These are phyloP conservation scores for Meleagris gallopavo DNA, from an alignment of 2,113 vertebrate species.

Conservation along the genomic window DNA sequence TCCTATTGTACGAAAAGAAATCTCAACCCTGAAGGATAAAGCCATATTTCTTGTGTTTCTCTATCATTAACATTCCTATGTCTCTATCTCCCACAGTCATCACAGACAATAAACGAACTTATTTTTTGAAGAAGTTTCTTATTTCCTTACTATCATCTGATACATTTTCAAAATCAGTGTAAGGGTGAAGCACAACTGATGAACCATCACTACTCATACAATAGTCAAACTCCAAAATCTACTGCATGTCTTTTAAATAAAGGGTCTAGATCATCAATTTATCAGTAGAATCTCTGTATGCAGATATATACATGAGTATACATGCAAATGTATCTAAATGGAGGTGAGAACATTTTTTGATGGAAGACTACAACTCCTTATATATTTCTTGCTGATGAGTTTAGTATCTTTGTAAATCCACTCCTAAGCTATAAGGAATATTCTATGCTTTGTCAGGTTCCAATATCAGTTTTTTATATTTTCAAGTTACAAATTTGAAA, in stretches of 20 bases:
- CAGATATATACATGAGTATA: not conserved
- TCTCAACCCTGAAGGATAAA: not conserved
- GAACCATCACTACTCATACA: not conserved
- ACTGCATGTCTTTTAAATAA: not conserved
- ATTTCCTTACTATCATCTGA: not conserved
- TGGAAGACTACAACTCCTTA: not conserved
- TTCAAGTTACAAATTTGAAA: not conserved
- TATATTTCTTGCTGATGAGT: not conserved
- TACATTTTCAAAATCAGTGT: not conserved
- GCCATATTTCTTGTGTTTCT: not conserved
- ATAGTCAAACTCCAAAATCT: not conserved
- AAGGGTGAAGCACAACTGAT: not conserved
- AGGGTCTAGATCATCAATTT: not conserved
- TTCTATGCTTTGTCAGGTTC: not conserved
- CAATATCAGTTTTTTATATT: not conserved
- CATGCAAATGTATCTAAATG: not conserved
- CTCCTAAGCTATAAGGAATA: not conserved
- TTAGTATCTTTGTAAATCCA: not conserved
- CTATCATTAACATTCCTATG: not conserved
- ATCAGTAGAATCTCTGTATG: not conserved
- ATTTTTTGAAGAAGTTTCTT: not conserved
- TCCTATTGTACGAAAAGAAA: not conserved
- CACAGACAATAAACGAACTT: not conserved
- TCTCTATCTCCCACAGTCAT: not conserved
- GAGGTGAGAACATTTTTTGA: not conserved